Base-by-base conservation (phyloP, 1,140 invertebrate genomes). In the Macrocentrus cingulum region DNA sequence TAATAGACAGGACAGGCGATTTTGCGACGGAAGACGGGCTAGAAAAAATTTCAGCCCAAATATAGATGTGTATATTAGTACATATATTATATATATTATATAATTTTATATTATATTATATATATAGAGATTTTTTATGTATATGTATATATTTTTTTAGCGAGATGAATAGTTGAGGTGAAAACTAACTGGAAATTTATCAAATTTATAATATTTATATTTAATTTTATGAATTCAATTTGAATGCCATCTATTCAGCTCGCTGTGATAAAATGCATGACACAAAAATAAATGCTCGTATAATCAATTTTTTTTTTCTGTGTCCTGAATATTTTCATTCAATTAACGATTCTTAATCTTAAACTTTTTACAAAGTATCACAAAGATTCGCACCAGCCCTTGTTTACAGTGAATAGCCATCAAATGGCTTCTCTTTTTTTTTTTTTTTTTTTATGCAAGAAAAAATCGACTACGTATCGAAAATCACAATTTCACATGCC, bases 271-370 rank as follows among this genome's bases (percentile, higher is more conserved):
- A 80, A 78, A 80, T 76, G 76, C 76, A 78, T 67, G 67, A 77
- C 77, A 76, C 69, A 78, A 80, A 80, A 80, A 77, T 77, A 76
- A 77, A 77, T 76, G 75, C 75, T 76, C 67, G 61, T 74, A 72
- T 75, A 57, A n/a, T 65, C 44, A 46, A 61, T 67, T 61, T 61
- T 58, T 53, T 50, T 59, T 16, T 25, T 59, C 54, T 54, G 51
- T 29, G 45, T 53, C 56, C 32, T 44, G 16, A 2, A 15, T 44
- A 67, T 54, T 64, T 29, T 50, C 46, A n/a, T n/a, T 69, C 56
- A 59, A 60, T 66, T 67, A 63, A 68, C 61, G 58, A 63, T 56
- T 63, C 60, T 61, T 60, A 23, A 49, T 68, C 64, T 60, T 66
- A 63, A 64, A 61, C 59, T 67, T 69, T 77, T 76, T 79, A 77